These are phyloP conservation scores for Falco concolor DNA, from an alignment of 2,797 vertebrate species.

Conservation along the genomic window DNA sequence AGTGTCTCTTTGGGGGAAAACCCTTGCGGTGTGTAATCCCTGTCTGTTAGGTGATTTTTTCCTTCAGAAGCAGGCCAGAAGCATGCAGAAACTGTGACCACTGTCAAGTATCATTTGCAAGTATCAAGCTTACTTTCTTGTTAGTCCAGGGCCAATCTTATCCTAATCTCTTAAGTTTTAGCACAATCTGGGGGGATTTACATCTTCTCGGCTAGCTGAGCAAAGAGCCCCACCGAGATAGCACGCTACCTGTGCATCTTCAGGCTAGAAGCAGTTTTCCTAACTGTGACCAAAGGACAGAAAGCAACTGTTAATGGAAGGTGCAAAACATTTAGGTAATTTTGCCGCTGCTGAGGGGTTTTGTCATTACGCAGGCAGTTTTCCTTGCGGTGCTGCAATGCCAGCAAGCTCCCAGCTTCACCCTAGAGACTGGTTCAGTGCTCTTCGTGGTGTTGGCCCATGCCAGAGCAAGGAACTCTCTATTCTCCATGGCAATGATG, in stretches of 20 bases:
- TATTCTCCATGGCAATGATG: not conserved
- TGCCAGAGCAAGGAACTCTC: not conserved
- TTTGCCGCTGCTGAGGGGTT: not conserved
- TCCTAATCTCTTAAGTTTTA: not conserved
- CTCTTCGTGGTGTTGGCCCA: not conserved
- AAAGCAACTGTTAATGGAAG: not conserved
- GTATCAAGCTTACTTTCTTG: not conserved
- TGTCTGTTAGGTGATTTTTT: not conserved
- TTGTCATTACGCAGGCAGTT: not conserved
- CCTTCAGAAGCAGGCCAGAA: not conserved
- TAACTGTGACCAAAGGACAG: not conserved
- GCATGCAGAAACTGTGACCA: not conserved
- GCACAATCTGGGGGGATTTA: not conserved
- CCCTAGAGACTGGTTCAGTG: not conserved
- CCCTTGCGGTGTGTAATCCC: not conserved
- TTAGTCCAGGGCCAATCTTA: not conserved
- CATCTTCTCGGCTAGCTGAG: not conserved
- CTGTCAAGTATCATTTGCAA: not conserved
- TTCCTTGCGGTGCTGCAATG: not conserved
- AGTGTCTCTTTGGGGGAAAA: not conserved
- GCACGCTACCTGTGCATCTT: not conserved
- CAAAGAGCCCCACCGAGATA: not conserved
- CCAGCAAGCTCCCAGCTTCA: not conserved
- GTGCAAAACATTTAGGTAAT: not conserved
- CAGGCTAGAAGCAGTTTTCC: not conserved